Evolutionary conservation across 2,797 vertebrate species (phyloP).

Genomic region (Kryptolebias ocellatus): DNA sequence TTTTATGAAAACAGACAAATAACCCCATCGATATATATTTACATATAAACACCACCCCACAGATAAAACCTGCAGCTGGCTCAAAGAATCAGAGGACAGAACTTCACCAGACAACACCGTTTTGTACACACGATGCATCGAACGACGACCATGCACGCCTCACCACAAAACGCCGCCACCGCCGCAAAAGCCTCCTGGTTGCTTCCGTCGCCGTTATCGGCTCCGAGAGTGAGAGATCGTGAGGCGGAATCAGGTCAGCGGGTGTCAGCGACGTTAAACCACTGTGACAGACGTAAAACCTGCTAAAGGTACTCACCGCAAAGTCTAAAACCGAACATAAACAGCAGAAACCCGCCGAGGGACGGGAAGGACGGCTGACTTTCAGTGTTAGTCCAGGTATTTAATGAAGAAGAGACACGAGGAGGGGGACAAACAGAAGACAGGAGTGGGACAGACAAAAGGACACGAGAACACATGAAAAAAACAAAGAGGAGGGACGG

Average conservation of each 20-base stretch:
- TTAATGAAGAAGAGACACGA: too few species aligned
- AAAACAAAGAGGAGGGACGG: too few species aligned
- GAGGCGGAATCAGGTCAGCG: too few species aligned
- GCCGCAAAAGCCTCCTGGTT: neutral
- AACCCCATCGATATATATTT: constrained; percentile 59
- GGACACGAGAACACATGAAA: too few species aligned
- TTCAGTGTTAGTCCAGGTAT: too few species aligned
- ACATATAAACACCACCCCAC: constrained; percentile 64
- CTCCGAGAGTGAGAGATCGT: neutral
- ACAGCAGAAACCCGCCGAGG: too few species aligned
- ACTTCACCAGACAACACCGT: constrained; percentile 41
- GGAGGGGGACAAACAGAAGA: too few species aligned
- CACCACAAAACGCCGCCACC: neutral
- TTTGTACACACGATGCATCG: constrained; percentile 32
- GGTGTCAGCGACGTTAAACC: constrained; percentile 31
- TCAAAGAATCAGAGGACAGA: constrained; percentile 39
- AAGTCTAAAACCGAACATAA: too few species aligned
- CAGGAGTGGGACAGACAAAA: too few species aligned
- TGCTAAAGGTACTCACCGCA: neutral
- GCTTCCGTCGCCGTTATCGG: constrained; percentile 9
- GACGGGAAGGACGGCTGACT: too few species aligned
- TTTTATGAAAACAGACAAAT: constrained; percentile 62
- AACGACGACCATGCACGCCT: constrained; percentile 22
- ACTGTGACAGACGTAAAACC: constrained; percentile 26
- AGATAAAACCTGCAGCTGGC: constrained; percentile 40